Conservation (phyloP, 2,113 vertebrate genomes). For the Melanostigma gelatinosum region DNA sequence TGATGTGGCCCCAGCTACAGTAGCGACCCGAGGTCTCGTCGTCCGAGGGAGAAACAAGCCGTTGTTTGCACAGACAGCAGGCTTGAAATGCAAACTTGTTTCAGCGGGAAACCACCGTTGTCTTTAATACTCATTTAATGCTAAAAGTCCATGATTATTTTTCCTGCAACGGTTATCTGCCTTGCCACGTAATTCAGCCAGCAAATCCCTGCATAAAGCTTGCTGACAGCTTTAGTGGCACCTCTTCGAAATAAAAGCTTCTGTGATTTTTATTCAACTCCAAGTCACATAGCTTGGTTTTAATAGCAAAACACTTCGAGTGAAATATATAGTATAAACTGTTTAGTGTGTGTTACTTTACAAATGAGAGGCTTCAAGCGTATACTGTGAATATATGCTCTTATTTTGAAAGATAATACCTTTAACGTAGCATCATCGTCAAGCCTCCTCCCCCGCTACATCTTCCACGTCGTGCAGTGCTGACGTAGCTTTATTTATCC, state of each 20-base stretch:
- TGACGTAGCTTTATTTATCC: constrained; percentile 58
- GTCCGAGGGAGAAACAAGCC: constrained; percentile 17
- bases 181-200: constrained; percentile 38
- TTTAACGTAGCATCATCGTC: constrained; percentile 27
- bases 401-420: constrained; percentile 67
- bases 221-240: constrained; percentile 43
- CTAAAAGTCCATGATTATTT: constrained; percentile 52
- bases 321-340: accelerated
- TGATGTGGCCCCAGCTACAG: constrained; percentile 63
- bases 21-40: constrained; percentile 40
- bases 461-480: constrained; percentile 72
- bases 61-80: neutral
- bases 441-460: constrained; percentile 28
- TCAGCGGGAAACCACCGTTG: constrained; percentile 17
- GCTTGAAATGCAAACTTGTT: neutral
- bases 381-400: neutral
- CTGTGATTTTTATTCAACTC: neutral
- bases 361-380: neutral
- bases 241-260: constrained; percentile 68
- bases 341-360: accelerated
- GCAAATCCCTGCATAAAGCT: constrained; percentile 76
- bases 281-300: accelerated
- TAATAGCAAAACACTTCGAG: accelerated
- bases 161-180: constrained; percentile 16
- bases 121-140: constrained; percentile 21